Percentiles rank a stretch among this genome's conserved stretches.
These are phyloP conservation scores for Argyrosomus japonicus DNA, from an alignment of 2,113 vertebrate species.

Conservation along the genomic window DNA sequence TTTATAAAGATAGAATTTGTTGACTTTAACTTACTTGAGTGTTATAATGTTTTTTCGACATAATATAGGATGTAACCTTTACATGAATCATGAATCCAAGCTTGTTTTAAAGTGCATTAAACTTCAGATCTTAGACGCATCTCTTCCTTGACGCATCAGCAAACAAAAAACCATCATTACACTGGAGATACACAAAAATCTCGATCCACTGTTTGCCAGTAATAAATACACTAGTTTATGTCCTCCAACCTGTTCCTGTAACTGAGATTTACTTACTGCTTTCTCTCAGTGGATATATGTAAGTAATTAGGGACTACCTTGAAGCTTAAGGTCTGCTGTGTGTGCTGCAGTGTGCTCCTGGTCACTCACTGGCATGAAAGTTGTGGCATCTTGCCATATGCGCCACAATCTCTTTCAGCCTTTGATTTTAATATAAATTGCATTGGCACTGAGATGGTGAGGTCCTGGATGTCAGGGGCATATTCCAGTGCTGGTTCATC, in stretches of 20 bases:
- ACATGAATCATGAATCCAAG: too few relatives aligned
- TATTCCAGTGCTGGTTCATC: slow-evolving; percentile 52
- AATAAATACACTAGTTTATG: neutral
- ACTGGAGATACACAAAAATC: slow-evolving; percentile 5
- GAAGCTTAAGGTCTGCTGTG: neutral
- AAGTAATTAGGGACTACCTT: slow-evolving; percentile 1
- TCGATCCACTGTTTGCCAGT: neutral
- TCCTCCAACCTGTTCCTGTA: neutral
- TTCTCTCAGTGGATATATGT: slow-evolving; percentile 3
- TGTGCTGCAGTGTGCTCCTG: slow-evolving; percentile 15
- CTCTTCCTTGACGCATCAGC: too few relatives aligned
- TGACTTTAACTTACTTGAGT: neutral
- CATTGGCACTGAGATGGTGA: slow-evolving; percentile 32
- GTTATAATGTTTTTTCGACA: too few relatives aligned
- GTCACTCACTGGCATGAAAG: slow-evolving; percentile 31
- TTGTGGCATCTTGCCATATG: slow-evolving; percentile 46
- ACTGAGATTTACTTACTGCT: slow-evolving; percentile 5
- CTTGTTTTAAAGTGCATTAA: too few relatives aligned
- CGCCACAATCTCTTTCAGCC: slow-evolving; percentile 23
- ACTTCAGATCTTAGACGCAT: too few relatives aligned
- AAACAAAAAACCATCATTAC: neutral
- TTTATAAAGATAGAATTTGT: neutral
- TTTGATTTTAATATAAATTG: slow-evolving; percentile 49
- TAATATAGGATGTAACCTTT: too few relatives aligned
- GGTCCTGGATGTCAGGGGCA: slow-evolving; percentile 41